Base-by-base conservation (phyloP, 2,113 vertebrate species). In the Paracanthobrama guichenoti region DNA sequence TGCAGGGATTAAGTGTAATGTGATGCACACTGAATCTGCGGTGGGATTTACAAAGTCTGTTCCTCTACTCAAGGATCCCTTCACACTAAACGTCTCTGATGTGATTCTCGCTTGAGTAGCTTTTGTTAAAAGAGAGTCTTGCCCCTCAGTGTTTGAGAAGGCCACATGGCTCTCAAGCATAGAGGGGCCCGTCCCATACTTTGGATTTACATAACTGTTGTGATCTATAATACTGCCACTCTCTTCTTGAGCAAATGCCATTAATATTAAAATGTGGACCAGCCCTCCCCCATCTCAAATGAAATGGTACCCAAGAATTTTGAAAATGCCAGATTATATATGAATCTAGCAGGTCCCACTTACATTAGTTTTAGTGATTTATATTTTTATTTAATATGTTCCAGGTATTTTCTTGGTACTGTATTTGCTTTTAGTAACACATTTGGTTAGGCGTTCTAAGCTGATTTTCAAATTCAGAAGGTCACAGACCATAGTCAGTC, bases 51-150 rank as follows among this genome's bases (percentile, higher is more conserved):
- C 73, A 31, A 76, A 76, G 48, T 55, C 48, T 55, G 73, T 76
- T 76, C 26, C 20, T 76, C 73, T 55, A 28, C 79, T 53, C 6
- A 9, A 81, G 79, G 26, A 31, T 35, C 79, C 62, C 44, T 62
- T 50, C 59, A 69, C 53, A 55, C 81, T 83, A 67, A 85, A 69
- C n/a, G 53, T 77, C 42, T 67, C 57, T 55, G 62, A 80, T 83
- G 85, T 73, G 76, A 83, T 86, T 83, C 84, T 71, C 24, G 76
- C 76, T 62, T 86, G 81, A 88, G 62, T 84, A 77, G 81, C 87
- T 79, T 86, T 79, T 84, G 84, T 13, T 83, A 85, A 87, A 85
- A 67, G 86, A 35, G 71, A 59, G n/a, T 44, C 84, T 76, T 72
- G 35, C 39, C 81, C 81, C 13, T 81, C 28, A 35, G 39, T 84